Evolutionary conservation across 2,113 vertebrate species (phyloP), one percentile per base, ranked within the genome.

Genomic region (Cardinalis cardinalis): DNA sequence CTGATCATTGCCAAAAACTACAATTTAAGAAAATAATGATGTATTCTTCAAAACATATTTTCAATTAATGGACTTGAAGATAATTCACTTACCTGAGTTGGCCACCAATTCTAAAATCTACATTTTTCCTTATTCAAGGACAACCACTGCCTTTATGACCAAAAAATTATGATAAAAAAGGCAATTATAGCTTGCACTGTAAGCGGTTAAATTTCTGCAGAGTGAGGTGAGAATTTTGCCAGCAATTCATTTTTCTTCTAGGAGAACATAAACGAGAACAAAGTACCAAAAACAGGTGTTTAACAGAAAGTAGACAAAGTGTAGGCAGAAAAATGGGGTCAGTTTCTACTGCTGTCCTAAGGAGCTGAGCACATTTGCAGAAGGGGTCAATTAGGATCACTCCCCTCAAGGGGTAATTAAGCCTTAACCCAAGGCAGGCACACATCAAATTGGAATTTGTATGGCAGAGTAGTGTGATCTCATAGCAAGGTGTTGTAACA

Each of bases 51-150:
- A 44, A 2, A 3, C 6, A 17, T 56, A 34, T 25, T 77, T 88
- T 73, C 43, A 80, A 68, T 19, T 76, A 73, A 91, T 16, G 1
- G 69, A 20, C 10, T 66, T 36, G 40, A 48, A 73, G 65, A 60
- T 49, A 84, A 60, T 66, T 70, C 46, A 36, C 15, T 76, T 86
- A 44, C 36, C 44, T 59, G 28, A 81, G 8, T 9, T 46, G 61
- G 25, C n/a, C 48, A 36, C 69, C 32, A 64, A 55, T 79, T 76
- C 19, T 20, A 88, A 94, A 84, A 94, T 66, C 52, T 61, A 43
- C 17, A 90, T 89, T 92, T 87, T 93, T 80, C 59, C 59, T 74
- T 66, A 63, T n/a, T 52, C 75, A 90, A 91, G 72, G 88, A 55
- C 48, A 84, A 89, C 28, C 18, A 7, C 28, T 32, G 23, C 26